These are phyloP conservation scores for Centruroides vittatus DNA, from an alignment of 1,140 invertebrate species.

Conservation along the genomic window DNA sequence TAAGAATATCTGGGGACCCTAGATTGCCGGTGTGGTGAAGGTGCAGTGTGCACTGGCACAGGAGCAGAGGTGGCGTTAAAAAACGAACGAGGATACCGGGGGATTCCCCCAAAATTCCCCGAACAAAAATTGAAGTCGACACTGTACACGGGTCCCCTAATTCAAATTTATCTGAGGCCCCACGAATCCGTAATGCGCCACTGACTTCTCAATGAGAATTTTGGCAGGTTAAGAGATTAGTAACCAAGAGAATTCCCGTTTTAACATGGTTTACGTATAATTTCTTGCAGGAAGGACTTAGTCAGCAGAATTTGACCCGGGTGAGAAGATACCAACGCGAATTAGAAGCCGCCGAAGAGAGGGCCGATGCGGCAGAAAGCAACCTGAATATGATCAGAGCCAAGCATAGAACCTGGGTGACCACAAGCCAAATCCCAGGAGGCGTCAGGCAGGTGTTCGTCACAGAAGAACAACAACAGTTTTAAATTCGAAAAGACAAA, in stretches of 20 bases:
- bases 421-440: constrained; percentile 22
- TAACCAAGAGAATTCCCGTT: background rate
- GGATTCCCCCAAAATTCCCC: no score
- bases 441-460: constrained; percentile 21
- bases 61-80: no score
- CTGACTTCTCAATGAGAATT: background rate
- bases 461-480: constrained; percentile 13
- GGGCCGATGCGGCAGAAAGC: constrained; percentile 84
- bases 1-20: no score
- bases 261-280: background rate
- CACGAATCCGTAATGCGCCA: background rate
- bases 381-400: constrained; percentile 85
- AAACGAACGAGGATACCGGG: no score
- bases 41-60: no score
- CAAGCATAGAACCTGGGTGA: constrained; percentile 51
- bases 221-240: background rate
- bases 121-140: no score
- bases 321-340: constrained; percentile 95
- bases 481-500: background rate
- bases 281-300: constrained; percentile 68
- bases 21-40: no score
- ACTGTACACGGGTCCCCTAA: no score
- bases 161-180: no score
- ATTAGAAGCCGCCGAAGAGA: constrained; percentile 87
- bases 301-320: constrained; percentile 79